Evolutionary conservation across 2,888 invertebrate genomes (phyloP).

Genomic region (Leptura quadrifasciata): DNA sequence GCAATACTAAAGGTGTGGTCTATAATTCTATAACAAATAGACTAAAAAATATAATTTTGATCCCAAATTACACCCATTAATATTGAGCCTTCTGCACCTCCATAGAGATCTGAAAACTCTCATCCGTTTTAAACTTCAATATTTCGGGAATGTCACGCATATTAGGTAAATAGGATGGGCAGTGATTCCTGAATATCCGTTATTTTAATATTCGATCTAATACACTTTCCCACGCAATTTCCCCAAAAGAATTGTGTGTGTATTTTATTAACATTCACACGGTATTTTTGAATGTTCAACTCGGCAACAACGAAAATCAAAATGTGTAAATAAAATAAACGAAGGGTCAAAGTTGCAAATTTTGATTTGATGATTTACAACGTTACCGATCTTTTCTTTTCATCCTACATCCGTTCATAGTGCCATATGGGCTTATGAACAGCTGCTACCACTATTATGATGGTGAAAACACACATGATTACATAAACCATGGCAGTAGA

Average conservation of each 20-base stretch:
- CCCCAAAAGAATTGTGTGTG: not conserved
- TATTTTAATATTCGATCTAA: not conserved
- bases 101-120: not conserved
- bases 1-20: too few relatives aligned
- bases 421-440: conserved; percentile 37
- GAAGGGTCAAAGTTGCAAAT: conserved; percentile 19
- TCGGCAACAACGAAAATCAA: not conserved
- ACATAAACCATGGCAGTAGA: conserved; percentile 33
- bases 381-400: conserved; percentile 11
- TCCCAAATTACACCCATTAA: too few relatives aligned
- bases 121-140: not conserved
- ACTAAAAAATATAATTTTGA: too few relatives aligned
- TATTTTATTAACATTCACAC: not conserved
- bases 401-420: conserved; percentile 29
- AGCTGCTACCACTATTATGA: conserved; percentile 31
- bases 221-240: not conserved
- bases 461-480: conserved; percentile 9
- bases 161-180: not conserved
- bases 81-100: too few relatives aligned
- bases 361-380: conserved; percentile 29
- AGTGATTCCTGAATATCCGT: not conserved
- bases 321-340: not conserved
- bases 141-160: not conserved
- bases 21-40: too few relatives aligned
- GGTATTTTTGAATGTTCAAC: not conserved